These are phyloP conservation scores for Perca schrenkii DNA, from an alignment of 2,113 vertebrate species.

Conservation along the genomic window DNA sequence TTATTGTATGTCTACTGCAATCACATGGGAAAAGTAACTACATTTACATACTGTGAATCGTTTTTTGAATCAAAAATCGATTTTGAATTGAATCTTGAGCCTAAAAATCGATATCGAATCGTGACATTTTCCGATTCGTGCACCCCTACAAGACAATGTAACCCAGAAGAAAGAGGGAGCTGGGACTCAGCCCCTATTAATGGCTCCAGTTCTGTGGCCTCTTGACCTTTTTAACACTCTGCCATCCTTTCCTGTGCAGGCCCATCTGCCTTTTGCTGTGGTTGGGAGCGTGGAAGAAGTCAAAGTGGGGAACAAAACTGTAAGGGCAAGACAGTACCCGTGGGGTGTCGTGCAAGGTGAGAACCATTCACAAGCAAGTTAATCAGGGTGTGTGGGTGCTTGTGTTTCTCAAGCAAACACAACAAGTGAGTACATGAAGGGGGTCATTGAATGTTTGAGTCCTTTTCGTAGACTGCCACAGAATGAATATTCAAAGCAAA, in stretches of 20 bases:
- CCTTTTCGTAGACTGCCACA: not conserved
- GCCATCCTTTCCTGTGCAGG: constrained; percentile 80
- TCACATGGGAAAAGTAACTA: too few relatives aligned
- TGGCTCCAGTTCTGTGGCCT: constrained; percentile 2
- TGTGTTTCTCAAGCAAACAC: constrained; percentile 33
- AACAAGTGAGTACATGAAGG: not conserved
- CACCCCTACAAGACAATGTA: not conserved
- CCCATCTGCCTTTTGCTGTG: constrained; percentile 96
- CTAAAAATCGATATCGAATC: too few relatives aligned
- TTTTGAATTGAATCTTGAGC: too few relatives aligned
- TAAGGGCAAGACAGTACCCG: constrained; percentile 96
- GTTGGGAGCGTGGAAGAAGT: constrained; percentile 97
- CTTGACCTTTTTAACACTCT: constrained; percentile 12
- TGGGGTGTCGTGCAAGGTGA: constrained; percentile 99
- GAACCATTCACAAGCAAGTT: constrained; percentile 51
- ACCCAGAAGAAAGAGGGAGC: not conserved
- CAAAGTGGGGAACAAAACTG: constrained; percentile 97
- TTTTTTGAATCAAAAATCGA: too few relatives aligned
- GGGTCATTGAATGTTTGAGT: not conserved
- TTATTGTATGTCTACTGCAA: too few relatives aligned
- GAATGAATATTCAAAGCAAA: not conserved
- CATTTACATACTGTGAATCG: too few relatives aligned
- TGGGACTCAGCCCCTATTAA: not conserved
- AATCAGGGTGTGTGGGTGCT: not conserved
- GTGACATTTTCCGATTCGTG: too few relatives aligned